These are phyloP conservation scores for Lingula anatina DNA, from an alignment of 2,888 invertebrate species.

Conservation along the genomic window DNA sequence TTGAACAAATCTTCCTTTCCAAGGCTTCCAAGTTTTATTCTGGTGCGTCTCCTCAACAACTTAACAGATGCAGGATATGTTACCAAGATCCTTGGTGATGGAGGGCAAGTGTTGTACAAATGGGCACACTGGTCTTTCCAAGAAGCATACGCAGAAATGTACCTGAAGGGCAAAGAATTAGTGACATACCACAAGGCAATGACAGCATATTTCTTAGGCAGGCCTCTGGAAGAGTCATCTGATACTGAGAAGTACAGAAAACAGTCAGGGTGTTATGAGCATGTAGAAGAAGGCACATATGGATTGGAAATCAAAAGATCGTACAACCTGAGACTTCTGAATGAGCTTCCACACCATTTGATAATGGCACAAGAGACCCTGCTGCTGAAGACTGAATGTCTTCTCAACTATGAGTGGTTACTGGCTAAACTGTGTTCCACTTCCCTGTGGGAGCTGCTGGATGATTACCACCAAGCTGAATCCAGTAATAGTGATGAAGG, in stretches of 20 bases:
- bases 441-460: slow-evolving; percentile 69
- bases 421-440: slow-evolving; percentile 74
- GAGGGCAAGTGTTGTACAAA: slow-evolving; percentile 54
- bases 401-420: slow-evolving; percentile 74
- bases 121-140: slow-evolving; percentile 64
- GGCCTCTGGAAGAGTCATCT: too few species aligned
- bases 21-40: slow-evolving; percentile 35
- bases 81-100: slow-evolving; percentile 25
- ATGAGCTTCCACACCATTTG: slow-evolving; percentile 77
- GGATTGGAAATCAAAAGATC: slow-evolving; percentile 18
- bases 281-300: too few species aligned
- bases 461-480: slow-evolving; percentile 64
- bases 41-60: slow-evolving; percentile 31
- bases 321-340: slow-evolving; percentile 73
- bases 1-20: slow-evolving; percentile 19
- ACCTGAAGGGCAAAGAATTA: slow-evolving; percentile 51
- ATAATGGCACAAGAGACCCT: slow-evolving; percentile 58
- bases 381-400: slow-evolving; percentile 62
- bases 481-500: slow-evolving; percentile 33
- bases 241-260: too few species aligned
- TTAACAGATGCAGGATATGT: slow-evolving; percentile 26
- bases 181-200: slow-evolving; percentile 47
- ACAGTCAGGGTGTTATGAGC: too few species aligned
- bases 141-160: slow-evolving; percentile 62
- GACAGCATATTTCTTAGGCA: slow-evolving; percentile 45